Base-by-base conservation (phyloP, 2,888 invertebrate genomes). In the Pycnomerus fuliginosus region DNA sequence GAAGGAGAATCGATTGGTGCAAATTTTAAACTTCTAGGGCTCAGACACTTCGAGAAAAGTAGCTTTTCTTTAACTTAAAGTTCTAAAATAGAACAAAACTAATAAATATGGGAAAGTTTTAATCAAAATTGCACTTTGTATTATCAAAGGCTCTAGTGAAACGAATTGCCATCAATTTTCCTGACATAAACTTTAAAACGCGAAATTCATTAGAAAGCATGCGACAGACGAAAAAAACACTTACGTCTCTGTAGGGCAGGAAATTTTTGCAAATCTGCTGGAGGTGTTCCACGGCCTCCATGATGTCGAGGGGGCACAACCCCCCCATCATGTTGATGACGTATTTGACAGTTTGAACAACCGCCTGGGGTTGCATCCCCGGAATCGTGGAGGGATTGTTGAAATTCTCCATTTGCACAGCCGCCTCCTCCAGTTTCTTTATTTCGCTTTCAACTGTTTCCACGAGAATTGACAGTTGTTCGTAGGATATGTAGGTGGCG, bases 291-390 rank as follows among this genome's bases (percentile, higher is more conserved):
- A 95, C 74, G 13, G 90, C 84, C 55, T 87, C 83, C 3, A 87
- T 85, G 12, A 96, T 82, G 61, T 95, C 92, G 24, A 87, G 73
- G 0, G 94, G 95, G 72, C 96, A 94, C 1, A 96, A 83, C 37
- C 86, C 87, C 11, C 91, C 92, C 56, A 96, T 83, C 11, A 92
- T 74, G 16, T 92, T 87, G 64, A 94, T 92, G 22, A 97, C 85
- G 0, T 93, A 92, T 73, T 96, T 96, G 1, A 95, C 90, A 0
- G 92, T 88, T 69, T 97, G 95, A 28, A 87, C 81, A 29, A 94
- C 87, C 2, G 87, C 80, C n/a, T 80, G 80, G 14, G 84, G 79
- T 59, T 83, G 83, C 11, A 85, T 56, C 20, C 72, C 68, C 3
- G 70, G 68, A 50, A 62, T 62, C 23, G 60, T 52, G 46, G 51